A percentile compares a stretch with the other conserved stretches of the same genome.
Conservation (phyloP, 1,140 invertebrate genomes). For the Trinorchestia longiramus region DNA sequence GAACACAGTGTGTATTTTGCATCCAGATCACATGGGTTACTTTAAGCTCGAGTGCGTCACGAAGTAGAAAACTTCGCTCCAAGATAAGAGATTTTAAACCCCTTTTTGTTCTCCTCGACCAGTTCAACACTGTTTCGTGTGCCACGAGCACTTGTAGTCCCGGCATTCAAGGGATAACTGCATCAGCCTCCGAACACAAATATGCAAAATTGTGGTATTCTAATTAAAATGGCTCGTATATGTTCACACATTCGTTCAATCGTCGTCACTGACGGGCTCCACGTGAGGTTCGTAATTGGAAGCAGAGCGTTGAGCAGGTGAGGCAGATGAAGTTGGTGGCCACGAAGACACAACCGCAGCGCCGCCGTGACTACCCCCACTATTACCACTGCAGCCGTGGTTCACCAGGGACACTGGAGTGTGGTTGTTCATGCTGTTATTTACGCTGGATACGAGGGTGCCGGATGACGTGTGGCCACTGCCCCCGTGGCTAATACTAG, state of each 20-base stretch:
- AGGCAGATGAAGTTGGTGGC: neutral
- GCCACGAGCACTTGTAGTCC: too few species aligned
- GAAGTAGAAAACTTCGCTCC: neutral
- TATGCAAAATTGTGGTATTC: neutral
- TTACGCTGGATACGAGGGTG: neutral
- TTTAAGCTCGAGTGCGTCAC: neutral
- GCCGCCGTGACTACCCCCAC: neutral
- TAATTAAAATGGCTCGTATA: neutral
- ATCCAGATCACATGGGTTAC: neutral
- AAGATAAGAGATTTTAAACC: neutral
- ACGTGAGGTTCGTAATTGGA: slow-evolving; percentile 65
- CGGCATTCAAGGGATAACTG: neutral
- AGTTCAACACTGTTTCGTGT: too few species aligned
- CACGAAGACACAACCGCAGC: slow-evolving; percentile 56
- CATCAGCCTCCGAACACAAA: neutral
- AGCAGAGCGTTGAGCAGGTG: slow-evolving; percentile 6
- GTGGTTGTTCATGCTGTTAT: neutral
- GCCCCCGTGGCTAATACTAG: slow-evolving; percentile 56
- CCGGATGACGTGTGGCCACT: neutral
- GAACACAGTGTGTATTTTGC: neutral
- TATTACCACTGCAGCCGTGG: neutral
- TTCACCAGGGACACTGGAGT: neutral
- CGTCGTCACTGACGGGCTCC: slow-evolving; percentile 66
- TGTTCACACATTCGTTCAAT: slow-evolving; percentile 32
- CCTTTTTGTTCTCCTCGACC: too few species aligned